Percentiles rank a stretch among this genome's conserved stretches.
Conservation (phyloP, 2,797 vertebrate species). For the Premnoplex brunnescens region DNA sequence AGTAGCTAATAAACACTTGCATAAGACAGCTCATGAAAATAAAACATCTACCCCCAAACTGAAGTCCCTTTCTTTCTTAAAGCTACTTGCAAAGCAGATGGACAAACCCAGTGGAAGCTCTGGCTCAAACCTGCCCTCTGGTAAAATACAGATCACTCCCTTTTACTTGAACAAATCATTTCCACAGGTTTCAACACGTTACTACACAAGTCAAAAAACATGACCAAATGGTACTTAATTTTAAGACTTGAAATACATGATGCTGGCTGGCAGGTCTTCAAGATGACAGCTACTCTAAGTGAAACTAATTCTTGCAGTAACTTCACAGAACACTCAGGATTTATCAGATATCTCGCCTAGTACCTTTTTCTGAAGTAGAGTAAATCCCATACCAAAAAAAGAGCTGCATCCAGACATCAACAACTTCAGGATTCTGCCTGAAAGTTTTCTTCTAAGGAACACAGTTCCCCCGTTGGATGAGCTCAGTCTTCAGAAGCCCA, state of each 20-base stretch:
- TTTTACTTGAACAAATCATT: background rate
- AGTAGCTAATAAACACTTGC: background rate
- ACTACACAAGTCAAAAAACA: background rate
- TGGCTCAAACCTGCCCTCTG: background rate
- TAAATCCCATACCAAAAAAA: background rate
- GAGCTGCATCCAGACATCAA: background rate
- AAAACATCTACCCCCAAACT: background rate
- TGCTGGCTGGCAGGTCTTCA: background rate
- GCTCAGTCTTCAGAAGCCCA: background rate
- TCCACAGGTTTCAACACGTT: background rate
- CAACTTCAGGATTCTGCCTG: background rate
- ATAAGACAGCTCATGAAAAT: background rate
- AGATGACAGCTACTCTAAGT: background rate
- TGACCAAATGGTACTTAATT: background rate
- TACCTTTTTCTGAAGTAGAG: background rate
- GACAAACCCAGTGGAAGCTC: background rate
- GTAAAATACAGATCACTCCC: fast-evolving
- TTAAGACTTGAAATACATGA: background rate
- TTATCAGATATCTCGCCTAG: background rate
- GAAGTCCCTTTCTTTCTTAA: background rate
- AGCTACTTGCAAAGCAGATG: background rate
- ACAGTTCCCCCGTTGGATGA: background rate
- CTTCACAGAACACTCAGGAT: background rate
- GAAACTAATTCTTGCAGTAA: background rate
- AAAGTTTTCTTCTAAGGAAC: background rate